Percentiles rank a stretch among this genome's conserved stretches.
Conservation (phyloP, 2,888 invertebrate species). For the Myopa testacea region DNA sequence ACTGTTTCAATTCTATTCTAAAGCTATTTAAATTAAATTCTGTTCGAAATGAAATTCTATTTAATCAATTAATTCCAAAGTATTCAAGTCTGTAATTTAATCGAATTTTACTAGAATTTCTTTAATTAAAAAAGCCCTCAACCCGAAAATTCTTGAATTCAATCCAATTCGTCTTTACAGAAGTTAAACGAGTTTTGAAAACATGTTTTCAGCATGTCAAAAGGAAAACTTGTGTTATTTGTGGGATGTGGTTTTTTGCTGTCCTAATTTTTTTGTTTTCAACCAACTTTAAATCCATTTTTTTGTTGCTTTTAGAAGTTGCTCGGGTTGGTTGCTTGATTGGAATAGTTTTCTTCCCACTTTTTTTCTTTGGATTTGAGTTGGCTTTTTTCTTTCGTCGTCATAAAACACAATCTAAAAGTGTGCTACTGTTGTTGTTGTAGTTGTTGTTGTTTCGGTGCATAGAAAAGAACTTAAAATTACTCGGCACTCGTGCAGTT, state of each 20-base stretch:
- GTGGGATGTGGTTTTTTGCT: neutral
- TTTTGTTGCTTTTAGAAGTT: neutral
- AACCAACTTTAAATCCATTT: neutral
- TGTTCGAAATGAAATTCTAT: no score
- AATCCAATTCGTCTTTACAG: neutral
- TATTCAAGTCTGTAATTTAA: no score
- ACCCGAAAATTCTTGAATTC: no score
- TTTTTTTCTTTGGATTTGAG: neutral
- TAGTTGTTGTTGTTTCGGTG: neutral
- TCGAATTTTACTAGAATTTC: no score
- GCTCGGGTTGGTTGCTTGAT: neutral
- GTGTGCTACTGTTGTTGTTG: neutral
- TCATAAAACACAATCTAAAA: neutral
- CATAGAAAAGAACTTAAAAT: conserved; percentile 14
- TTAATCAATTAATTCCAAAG: no score
- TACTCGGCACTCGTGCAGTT: neutral
- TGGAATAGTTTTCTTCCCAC: neutral
- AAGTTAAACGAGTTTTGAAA: neutral
- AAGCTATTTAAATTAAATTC: no score
- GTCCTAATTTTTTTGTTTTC: neutral
- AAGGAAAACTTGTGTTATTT: neutral
- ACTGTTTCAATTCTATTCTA: no score
- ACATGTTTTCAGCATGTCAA: neutral
- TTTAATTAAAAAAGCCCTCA: no score
- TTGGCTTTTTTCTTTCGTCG: neutral